Conservation (phyloP, 2,113 vertebrate genomes). For the Setophaga kirtlandii region DNA sequence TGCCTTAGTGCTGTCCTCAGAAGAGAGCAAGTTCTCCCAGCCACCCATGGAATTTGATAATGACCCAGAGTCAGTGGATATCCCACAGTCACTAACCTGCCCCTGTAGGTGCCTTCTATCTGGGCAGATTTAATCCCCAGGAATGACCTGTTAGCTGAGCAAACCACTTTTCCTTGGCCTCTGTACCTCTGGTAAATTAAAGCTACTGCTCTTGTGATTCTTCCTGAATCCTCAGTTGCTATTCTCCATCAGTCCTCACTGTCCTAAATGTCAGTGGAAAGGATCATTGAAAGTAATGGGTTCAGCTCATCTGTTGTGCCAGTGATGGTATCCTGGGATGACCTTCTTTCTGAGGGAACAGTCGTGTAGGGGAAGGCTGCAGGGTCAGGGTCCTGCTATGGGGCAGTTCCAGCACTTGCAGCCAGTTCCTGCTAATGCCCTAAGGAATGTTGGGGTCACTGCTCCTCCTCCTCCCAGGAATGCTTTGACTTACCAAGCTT, state of each 20-base stretch:
- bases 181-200: background rate
- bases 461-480: background rate
- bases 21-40: background rate
- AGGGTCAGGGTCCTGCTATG: background rate
- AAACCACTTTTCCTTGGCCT: background rate
- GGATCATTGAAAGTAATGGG: constrained; percentile 32
- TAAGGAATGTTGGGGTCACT: background rate
- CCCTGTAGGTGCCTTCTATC: background rate
- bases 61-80: background rate
- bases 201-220: background rate
- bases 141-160: background rate
- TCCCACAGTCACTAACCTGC: background rate
- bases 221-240: background rate
- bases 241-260: background rate
- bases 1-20: background rate
- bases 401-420: background rate
- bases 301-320: background rate
- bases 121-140: background rate
- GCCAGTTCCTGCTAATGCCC: background rate
- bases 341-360: background rate
- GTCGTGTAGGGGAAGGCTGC: rapidly evolving
- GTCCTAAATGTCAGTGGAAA: constrained; percentile 11
- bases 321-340: background rate
- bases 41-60: background rate
- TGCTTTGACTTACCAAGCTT: background rate